Evolutionary conservation across 35 echinoderm and acorn worm species (phyloP).

Genomic region (Apostichopus californicus): DNA sequence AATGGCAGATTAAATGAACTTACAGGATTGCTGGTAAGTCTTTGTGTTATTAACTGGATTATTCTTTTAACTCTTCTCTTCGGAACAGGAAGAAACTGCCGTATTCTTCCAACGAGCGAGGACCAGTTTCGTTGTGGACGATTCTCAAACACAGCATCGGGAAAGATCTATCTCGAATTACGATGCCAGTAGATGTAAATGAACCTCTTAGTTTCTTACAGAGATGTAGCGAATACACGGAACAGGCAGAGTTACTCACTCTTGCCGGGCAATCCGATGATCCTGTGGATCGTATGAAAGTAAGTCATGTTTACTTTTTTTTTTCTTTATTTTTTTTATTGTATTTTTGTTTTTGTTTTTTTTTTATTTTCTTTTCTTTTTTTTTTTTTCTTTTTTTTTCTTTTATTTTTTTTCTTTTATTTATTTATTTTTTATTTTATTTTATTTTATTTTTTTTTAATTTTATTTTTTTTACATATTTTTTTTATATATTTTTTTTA

Average conservation of each 20-base stretch:
- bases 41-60: too few relatives aligned
- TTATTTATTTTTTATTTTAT: too few relatives aligned
- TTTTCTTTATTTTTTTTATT: too few relatives aligned
- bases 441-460: too few relatives aligned
- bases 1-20: too few relatives aligned
- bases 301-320: slow-evolving; percentile 23
- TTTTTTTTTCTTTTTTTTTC: too few relatives aligned
- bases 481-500: too few relatives aligned
- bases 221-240: slow-evolving; percentile 89
- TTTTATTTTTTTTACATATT: too few relatives aligned
- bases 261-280: slow-evolving; percentile 79
- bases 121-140: slow-evolving; percentile 89
- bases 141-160: slow-evolving; percentile 96
- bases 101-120: slow-evolving; percentile 69
- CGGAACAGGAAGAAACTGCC: slow-evolving; percentile 74
- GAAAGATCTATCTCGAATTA: slow-evolving; percentile 96
- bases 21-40: too few relatives aligned
- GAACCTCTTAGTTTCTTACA: slow-evolving; percentile 98
- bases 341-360: too few relatives aligned
- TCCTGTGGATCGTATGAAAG: slow-evolving; percentile 89
- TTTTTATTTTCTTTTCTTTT: too few relatives aligned
- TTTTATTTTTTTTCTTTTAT: too few relatives aligned
- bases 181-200: slow-evolving; percentile 97
- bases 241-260: slow-evolving; percentile 83
- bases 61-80: background rate